phyloP scores from a whole-genome alignment of 1,140 invertebrate genomes.

The Drosophila biarmipes region DNA sequence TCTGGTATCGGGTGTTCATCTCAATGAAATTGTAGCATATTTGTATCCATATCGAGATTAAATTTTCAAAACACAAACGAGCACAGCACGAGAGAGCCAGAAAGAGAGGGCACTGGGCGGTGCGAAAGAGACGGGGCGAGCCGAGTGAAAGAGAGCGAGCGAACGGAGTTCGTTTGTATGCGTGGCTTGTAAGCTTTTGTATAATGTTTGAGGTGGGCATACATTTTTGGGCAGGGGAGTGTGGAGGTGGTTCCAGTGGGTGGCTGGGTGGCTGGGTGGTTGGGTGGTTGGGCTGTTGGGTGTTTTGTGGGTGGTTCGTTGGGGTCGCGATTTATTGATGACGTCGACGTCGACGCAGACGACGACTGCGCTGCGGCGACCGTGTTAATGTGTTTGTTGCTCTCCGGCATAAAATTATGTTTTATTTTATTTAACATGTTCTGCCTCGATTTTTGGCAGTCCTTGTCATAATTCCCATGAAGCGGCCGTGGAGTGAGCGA shows the following conservation, averaged over 20 bases:
- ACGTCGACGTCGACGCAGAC: constrained; percentile 60
- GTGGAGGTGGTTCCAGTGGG: constrained; percentile 29
- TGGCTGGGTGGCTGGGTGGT: constrained; percentile 41
- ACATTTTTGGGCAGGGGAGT: constrained; percentile 4
- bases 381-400: constrained; percentile 82
- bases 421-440: constrained; percentile 82
- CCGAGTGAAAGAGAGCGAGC: constrained; percentile 19
- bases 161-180: constrained; percentile 44
- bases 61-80: constrained; percentile 83
- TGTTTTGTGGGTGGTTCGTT: constrained; percentile 55
- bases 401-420: constrained; percentile 79
- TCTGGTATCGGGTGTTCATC: constrained; percentile 81
- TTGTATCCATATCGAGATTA: constrained; percentile 83
- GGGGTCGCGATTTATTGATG: constrained; percentile 81
- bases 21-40: constrained; percentile 83
- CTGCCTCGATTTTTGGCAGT: constrained; percentile 68
- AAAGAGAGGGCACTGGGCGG: constrained; percentile 13
- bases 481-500: constrained; percentile 22
- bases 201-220: constrained; percentile 39
- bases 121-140: constrained; percentile 13
- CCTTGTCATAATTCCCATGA: constrained; percentile 73
- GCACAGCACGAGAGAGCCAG: constrained; percentile 50
- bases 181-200: constrained; percentile 74
- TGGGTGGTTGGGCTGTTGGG: constrained; percentile 29
- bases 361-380: constrained; percentile 40